Evolutionary conservation across 2,113 vertebrate species (phyloP), one percentile per base, ranked within the genome.

Genomic region (human (Homo sapiens)): DNA sequence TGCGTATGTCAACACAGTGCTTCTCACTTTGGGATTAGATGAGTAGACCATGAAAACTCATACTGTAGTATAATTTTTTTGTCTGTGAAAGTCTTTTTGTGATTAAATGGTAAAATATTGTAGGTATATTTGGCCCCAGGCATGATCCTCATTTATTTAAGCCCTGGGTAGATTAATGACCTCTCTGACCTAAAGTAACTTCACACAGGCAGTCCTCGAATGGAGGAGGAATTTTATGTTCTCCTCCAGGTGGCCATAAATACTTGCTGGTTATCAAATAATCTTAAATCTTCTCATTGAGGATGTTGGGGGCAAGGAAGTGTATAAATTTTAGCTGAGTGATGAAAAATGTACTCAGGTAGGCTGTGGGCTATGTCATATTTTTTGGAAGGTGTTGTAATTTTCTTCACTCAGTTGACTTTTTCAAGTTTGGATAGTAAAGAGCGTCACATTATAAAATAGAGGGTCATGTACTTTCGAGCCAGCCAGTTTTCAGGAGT

Each of bases 381-480:
- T 2, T 79, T 66, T 93, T 79, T 27, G 38, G 17, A 84, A 76
- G 23, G 6, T 38, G 93, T n/a, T 57, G 0, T 93, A 27, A 68
- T 79, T 94, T 89, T 22, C 23, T 85, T 93, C n/a, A 85, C 12
- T 85, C 12, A 2, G 3, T 64, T 94, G 72, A 80, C 30, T 80
- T 89, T 88, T 95, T 89, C 35, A 76, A 88, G 30, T 88, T 82
- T 81, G 17, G 90, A 32, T 89, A 82, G 35, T n/a, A 79, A 90
- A 91, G 25, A 48, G 6, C 32, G 18, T 85, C 20, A 43, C 52
- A 45, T 84, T 59, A 13, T 91, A 40, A 83, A 95, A 79, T 64
- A 93, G 50, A 22, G 43, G 38, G 13, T 70, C 38, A 85, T 72
- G 43, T 80, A 45, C 16, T 78, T 43, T 12, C 32, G 89, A 23